Evolutionary conservation across 2,797 vertebrate species (phyloP), one percentile per base, ranked within the genome.

Genomic region (Coranthus polyacanthus): DNA sequence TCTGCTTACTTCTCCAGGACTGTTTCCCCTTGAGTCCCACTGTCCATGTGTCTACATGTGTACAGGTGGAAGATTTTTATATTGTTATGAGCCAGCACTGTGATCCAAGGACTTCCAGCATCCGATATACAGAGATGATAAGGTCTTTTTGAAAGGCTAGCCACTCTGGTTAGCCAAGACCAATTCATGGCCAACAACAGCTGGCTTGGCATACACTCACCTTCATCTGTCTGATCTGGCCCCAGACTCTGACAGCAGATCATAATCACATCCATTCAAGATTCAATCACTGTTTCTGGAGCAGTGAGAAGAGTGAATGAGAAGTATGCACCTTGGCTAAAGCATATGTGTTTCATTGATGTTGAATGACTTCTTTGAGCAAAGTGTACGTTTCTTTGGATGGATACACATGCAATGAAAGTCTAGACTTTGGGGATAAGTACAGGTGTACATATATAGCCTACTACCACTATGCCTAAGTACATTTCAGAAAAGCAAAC

Each of bases 241-340:
- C 80, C 75, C 81, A 80, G 69, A 84, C 57, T 76, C 75, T 82
- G 86, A 89, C 86, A 89, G 88, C 67, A 84, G 75, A 88, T 88
- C 81, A 83, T 86, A 87, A 91, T 89, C 88, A 80, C 83, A 71
- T 83, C 83, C 88, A 85, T 90, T 91, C 84, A 85, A 67, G 72
- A 84, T 87, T 87, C 83, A 84, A 89, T 87, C 81, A 78, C 41
- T n/a, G 42, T 75, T 78, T 72, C 68, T 86, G 88, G 87, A 87
- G 75, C 75, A 45, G 44, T 50, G 18, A 78, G 79, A 37, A 56
- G 64, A 68, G 56, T 84, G 78, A 88, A 85, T 79, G 68, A 74
- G 69, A 84, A 70, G n/a, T 66, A 77, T 64, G 71, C 43, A 54
- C 42, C 42, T 75, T 62, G 73, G 79, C 75, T 26, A 43, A 56